A percentile compares a stretch with the other conserved stretches of the same genome.
phyloP scores from a whole-genome alignment of 2,888 invertebrate genomes.

The Zonitis immaculata region DNA sequence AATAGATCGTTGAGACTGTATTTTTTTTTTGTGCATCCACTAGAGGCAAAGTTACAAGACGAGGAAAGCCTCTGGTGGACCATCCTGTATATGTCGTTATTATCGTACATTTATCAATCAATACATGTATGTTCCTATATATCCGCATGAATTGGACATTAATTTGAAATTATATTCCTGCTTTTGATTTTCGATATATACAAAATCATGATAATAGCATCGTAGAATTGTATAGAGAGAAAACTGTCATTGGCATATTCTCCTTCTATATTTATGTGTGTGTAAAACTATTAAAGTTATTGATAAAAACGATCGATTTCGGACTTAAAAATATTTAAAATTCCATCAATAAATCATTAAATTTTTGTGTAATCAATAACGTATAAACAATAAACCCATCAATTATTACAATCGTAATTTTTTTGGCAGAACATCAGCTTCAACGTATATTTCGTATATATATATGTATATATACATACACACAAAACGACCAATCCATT shows the following conservation, averaged over 20 bases:
- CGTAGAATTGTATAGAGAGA: background rate
- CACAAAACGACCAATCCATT: slow-evolving; percentile 15
- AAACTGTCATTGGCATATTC: background rate
- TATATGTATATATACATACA: too few relatives aligned
- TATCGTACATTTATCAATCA: background rate
- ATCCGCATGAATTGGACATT: background rate
- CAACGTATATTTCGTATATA: slow-evolving; percentile 6
- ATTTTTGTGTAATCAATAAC: too few relatives aligned
- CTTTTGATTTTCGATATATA: background rate
- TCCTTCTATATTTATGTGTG: background rate
- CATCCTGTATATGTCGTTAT: too few relatives aligned
- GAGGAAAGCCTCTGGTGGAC: too few relatives aligned
- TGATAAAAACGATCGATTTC: too few relatives aligned
- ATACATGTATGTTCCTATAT: background rate
- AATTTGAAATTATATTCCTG: background rate
- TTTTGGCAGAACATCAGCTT: too few relatives aligned
- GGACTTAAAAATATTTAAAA: too few relatives aligned
- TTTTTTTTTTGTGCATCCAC: too few relatives aligned
- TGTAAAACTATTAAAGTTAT: background rate
- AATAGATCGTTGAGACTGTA: too few relatives aligned
- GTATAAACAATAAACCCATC: background rate
- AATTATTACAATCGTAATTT: background rate
- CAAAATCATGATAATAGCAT: background rate
- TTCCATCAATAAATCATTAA: too few relatives aligned
- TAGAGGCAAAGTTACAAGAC: too few relatives aligned